Conservation (phyloP, 2,888 invertebrate genomes). For the Caenorhabditis sp. region DNA sequence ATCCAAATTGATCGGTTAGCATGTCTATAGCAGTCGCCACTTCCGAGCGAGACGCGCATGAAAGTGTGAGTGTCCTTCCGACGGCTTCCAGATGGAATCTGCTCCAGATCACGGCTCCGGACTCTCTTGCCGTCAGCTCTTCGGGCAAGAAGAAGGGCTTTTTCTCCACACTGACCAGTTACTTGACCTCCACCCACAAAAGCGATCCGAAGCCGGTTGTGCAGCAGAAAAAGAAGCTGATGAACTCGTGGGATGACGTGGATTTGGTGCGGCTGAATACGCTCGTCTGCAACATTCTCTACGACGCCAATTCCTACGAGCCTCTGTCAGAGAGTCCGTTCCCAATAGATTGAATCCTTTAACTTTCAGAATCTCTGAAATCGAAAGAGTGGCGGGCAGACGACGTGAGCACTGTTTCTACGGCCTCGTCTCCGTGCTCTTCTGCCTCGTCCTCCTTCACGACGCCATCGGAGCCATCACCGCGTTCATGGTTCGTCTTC, state of each 20-base stretch:
- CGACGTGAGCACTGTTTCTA: constrained; percentile 42
- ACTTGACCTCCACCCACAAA: constrained; percentile 39
- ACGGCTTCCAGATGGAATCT: background rate
- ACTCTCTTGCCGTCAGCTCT: background rate
- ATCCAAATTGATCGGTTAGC: constrained; percentile 11
- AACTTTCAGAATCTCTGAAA: no score
- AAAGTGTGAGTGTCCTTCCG: background rate
- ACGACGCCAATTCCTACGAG: constrained; percentile 9
- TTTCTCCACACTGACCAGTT: constrained; percentile 48
- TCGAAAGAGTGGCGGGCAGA: constrained; percentile 29
- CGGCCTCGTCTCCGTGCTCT: background rate
- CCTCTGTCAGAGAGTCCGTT: no score
- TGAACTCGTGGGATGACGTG: constrained; percentile 53
- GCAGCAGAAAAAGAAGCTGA: constrained; percentile 4
- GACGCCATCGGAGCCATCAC: constrained; percentile 46
- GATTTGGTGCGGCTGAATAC: constrained; percentile 35
- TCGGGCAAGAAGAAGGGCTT: constrained; percentile 23
- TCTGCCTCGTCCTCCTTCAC: constrained; percentile 18
- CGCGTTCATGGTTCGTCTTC: constrained; percentile 34
- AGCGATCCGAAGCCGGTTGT: constrained; percentile 28
- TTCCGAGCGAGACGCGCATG: background rate
- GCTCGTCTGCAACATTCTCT: constrained; percentile 42
- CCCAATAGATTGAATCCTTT: no score
- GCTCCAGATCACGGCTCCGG: constrained; percentile 6
- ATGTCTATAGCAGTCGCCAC: constrained; percentile 11